These are phyloP conservation scores for Hirtodrosophila trivittata DNA, from an alignment of 2,888 invertebrate species.

Conservation along the genomic window DNA sequence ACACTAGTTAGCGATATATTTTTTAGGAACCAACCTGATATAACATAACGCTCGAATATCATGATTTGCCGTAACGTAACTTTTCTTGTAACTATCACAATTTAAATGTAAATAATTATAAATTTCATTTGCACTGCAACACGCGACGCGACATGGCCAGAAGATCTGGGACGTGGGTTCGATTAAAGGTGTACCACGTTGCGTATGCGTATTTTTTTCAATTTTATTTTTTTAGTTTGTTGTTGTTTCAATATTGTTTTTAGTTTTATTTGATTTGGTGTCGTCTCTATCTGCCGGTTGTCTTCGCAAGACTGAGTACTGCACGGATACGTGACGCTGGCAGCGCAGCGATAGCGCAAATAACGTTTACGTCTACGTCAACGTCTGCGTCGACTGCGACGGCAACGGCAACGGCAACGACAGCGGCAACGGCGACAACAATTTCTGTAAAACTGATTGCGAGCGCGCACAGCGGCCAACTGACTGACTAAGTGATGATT, in stretches of 20 bases:
- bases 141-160: slow-evolving; percentile 57
- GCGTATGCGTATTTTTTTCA: slow-evolving; percentile 57
- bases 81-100: slow-evolving; percentile 57
- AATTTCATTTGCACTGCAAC: slow-evolving; percentile 32
- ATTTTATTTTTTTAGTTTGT: slow-evolving; percentile 4
- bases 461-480: slow-evolving; percentile 63
- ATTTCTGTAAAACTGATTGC: slow-evolving; percentile 58
- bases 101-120: slow-evolving; percentile 10
- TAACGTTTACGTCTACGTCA: slow-evolving; percentile 20
- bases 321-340: slow-evolving; percentile 69
- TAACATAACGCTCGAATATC: slow-evolving; percentile 83
- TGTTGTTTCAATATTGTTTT: slow-evolving; percentile 3
- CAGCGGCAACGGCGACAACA: slow-evolving; percentile 19
- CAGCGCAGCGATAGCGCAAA: slow-evolving; percentile 62
- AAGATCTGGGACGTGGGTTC: too few species aligned
- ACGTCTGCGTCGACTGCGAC: slow-evolving; percentile 12
- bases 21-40: slow-evolving; percentile 80
- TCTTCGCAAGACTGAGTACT: slow-evolving; percentile 82
- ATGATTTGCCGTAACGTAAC: slow-evolving; percentile 53
- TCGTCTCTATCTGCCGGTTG: slow-evolving; percentile 84
- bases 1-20: slow-evolving; percentile 9
- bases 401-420: slow-evolving; percentile 10
- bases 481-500: slow-evolving; percentile 68
- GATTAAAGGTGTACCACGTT: slow-evolving; percentile 38
- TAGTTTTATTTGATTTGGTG: slow-evolving; percentile 49